phyloP scores from a whole-genome alignment of 2,113 vertebrate genomes.

The Petrocephalus microphthalmus region DNA sequence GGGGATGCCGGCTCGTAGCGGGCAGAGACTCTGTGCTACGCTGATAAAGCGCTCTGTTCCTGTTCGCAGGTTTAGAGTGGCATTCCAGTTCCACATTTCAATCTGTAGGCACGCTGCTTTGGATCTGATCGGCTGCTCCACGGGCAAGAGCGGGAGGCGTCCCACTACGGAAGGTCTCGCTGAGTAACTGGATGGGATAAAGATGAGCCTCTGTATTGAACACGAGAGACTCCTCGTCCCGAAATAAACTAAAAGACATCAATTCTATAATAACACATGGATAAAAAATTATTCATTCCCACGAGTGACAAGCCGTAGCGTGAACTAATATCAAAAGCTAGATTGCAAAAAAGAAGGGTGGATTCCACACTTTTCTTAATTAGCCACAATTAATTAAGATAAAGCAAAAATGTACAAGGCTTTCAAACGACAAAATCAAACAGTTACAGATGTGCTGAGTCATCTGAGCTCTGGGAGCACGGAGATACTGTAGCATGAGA shows the following conservation, averaged over 20 bases:
- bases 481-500: not conserved
- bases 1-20: conserved; percentile 34
- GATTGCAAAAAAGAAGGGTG: not conserved
- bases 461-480: not conserved
- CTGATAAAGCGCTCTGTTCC: conserved; percentile 46
- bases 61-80: conserved; percentile 27
- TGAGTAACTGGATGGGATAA: conserved; percentile 13
- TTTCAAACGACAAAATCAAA: not conserved
- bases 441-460: conserved; percentile 8
- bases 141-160: not conserved
- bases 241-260: not conserved
- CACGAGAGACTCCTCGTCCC: not conserved
- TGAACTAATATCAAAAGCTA: not conserved
- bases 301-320: not conserved
- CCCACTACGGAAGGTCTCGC: not conserved
- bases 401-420: not conserved
- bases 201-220: not conserved
- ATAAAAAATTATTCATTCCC: not conserved
- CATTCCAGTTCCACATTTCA: conserved; percentile 28
- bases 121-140: conserved; percentile 14
- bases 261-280: not conserved
- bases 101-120: conserved; percentile 17
- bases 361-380: not conserved
- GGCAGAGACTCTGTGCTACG: conserved; percentile 31
- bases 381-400: conserved; percentile 8